Conservation (phyloP, 2,113 vertebrate species). For the Indicator indicator region DNA sequence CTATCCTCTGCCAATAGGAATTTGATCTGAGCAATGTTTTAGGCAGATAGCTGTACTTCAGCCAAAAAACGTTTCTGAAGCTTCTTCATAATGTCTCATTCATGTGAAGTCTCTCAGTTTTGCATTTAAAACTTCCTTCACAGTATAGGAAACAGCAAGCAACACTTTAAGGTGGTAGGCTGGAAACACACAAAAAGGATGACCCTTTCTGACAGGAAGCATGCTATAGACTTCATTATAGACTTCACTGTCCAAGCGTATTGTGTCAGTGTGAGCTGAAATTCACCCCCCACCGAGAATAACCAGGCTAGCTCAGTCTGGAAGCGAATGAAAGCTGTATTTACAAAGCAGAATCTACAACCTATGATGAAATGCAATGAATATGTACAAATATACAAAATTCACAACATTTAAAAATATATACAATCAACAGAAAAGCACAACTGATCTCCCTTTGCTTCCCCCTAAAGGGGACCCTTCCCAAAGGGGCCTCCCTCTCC, state of each 20-base stretch:
- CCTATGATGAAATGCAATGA: no score
- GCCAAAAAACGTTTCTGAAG: background rate
- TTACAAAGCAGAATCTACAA: no score
- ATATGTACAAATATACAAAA: no score
- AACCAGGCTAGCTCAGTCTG: no score
- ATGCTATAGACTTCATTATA: background rate
- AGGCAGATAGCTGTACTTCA: background rate
- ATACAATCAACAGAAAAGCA: no score
- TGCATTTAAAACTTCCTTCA: background rate
- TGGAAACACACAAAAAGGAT: background rate
- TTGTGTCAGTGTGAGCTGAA: no score
- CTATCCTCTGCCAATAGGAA: background rate
- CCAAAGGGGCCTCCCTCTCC: no score
- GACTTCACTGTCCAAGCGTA: background rate
- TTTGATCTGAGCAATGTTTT: background rate
- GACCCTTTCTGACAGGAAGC: accelerated
- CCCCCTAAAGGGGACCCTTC: no score
- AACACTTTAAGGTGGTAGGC: background rate
- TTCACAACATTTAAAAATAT: no score
- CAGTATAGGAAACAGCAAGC: background rate
- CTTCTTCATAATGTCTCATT: background rate
- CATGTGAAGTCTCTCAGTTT: background rate
- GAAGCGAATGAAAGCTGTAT: no score
- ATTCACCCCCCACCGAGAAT: no score
- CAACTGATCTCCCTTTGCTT: no score